These are phyloP conservation scores for Dryocosmus kuriphilus DNA, from an alignment of 2,888 invertebrate species.

Conservation along the genomic window DNA sequence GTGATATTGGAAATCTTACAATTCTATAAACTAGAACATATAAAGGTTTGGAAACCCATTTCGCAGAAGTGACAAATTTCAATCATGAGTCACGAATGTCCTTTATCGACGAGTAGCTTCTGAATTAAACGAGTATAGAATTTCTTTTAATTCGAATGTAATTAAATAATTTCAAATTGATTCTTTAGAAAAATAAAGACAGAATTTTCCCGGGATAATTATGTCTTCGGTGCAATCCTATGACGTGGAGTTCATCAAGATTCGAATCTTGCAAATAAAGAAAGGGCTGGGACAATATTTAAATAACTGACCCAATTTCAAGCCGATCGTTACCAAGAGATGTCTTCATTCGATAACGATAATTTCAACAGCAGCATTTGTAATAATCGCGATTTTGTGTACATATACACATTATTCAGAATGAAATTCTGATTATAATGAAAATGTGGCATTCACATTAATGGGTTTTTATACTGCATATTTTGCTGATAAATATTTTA, in stretches of 20 bases:
- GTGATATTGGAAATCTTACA: slow-evolving; percentile 32
- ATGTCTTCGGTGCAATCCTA: neutral
- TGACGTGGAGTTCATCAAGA: neutral
- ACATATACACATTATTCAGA: neutral
- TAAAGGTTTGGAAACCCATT: slow-evolving; percentile 20
- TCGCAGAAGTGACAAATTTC: slow-evolving; percentile 16
- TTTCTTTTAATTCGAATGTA: neutral
- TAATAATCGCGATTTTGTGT: neutral
- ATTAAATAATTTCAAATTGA: too few relatives aligned
- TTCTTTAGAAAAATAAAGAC: neutral
- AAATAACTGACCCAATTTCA: slow-evolving; percentile 35
- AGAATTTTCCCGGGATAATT: neutral
- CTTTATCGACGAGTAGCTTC: neutral
- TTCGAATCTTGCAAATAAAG: slow-evolving; percentile 2
- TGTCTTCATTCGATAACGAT: neutral
- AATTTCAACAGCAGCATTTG: neutral
- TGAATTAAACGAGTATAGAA: neutral
- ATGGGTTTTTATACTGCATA: neutral
- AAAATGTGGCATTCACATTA: slow-evolving; percentile 1
- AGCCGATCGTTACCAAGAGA: slow-evolving; percentile 10
- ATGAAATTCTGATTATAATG: neutral
- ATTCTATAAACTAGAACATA: slow-evolving; percentile 33
- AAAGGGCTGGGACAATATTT: slow-evolving; percentile 26
- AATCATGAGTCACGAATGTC: slow-evolving; percentile 5
- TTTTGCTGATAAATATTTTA: neutral